A percentile compares a stretch with the other conserved stretches of the same genome.
Evolutionary conservation across 2,888 invertebrate species (phyloP).

Genomic region (Labia minor): DNA sequence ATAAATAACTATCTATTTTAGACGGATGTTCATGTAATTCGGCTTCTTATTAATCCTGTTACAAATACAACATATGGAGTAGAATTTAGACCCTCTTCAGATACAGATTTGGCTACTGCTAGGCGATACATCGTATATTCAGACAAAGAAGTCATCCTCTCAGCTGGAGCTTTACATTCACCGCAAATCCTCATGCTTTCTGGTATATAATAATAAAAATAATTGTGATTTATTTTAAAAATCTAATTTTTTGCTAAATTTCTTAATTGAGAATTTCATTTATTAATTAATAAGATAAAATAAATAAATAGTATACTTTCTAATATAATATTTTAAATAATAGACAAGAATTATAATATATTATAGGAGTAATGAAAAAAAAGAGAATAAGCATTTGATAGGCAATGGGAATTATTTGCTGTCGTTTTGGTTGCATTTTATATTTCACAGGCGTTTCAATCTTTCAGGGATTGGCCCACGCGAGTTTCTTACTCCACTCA

Average conservation of each 20-base stretch:
- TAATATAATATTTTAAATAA: too few species aligned
- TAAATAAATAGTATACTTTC: too few species aligned
- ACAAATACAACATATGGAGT: constrained; percentile 63
- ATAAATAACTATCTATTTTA: too few species aligned
- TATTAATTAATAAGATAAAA: too few species aligned
- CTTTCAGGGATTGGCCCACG: constrained; percentile 76
- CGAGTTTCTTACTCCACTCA: constrained; percentile 56
- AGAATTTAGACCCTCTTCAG: constrained; percentile 63
- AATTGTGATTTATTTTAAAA: too few species aligned
- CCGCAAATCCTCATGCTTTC: constrained; percentile 75
- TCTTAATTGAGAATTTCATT: too few species aligned
- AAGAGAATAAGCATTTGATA: too few species aligned
- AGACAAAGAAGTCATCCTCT: constrained; percentile 67
- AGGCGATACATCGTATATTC: constrained; percentile 30
- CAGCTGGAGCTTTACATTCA: constrained; percentile 24
- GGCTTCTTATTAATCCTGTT: constrained; percentile 40
- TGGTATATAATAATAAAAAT: constrained; percentile 43
- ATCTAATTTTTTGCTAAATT: too few species aligned
- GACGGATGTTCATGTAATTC: constrained; percentile 42
- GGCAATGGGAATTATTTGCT: too few species aligned
- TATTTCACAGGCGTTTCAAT: constrained; percentile 48
- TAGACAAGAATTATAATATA: too few species aligned
- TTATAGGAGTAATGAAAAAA: too few species aligned
- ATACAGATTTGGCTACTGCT: constrained; percentile 60
- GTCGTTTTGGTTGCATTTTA: constrained; percentile 34